phyloP scores from a whole-genome alignment of 2,888 invertebrate species.

The Pseudanteris insignis region DNA sequence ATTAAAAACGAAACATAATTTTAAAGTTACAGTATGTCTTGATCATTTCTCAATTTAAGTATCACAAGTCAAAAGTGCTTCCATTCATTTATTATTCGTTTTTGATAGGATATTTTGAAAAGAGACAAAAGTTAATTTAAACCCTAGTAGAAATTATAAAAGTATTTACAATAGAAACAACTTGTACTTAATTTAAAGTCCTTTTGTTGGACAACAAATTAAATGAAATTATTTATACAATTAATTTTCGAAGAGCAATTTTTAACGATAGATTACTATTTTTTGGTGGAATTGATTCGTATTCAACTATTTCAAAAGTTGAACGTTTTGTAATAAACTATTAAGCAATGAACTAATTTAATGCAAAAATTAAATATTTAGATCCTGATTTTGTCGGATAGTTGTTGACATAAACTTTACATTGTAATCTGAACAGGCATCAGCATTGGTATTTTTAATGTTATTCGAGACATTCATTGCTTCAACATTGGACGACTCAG shows the following conservation, averaged over 20 bases:
- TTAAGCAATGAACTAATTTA: constrained; percentile 46
- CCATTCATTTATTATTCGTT: constrained; percentile 12
- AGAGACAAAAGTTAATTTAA: constrained; percentile 15
- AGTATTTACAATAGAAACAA: constrained; percentile 1
- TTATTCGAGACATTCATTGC: constrained; percentile 31
- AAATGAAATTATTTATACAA: not conserved
- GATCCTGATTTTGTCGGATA: constrained; percentile 51
- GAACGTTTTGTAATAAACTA: constrained; percentile 19
- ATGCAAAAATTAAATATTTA: constrained; percentile 55
- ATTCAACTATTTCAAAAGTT: constrained; percentile 26
- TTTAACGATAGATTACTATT: not conserved
- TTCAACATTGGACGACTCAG: constrained; percentile 51
- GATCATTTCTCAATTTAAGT: constrained; percentile 14
- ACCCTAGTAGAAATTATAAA: constrained; percentile 1
- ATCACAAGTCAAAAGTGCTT: constrained; percentile 16
- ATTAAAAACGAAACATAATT: constrained; percentile 18
- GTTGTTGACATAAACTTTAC: constrained; percentile 48
- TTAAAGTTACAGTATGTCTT: constrained; percentile 22
- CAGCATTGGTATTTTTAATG: constrained; percentile 57
- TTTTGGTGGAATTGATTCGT: not conserved
- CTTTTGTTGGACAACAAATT: not conserved
- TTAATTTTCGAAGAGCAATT: not conserved
- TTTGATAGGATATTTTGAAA: constrained; percentile 17
- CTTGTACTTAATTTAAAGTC: not conserved
- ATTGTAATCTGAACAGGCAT: constrained; percentile 50